Conservation (phyloP, 2,888 invertebrate genomes). For the Lepidocyrtoides sp. region DNA sequence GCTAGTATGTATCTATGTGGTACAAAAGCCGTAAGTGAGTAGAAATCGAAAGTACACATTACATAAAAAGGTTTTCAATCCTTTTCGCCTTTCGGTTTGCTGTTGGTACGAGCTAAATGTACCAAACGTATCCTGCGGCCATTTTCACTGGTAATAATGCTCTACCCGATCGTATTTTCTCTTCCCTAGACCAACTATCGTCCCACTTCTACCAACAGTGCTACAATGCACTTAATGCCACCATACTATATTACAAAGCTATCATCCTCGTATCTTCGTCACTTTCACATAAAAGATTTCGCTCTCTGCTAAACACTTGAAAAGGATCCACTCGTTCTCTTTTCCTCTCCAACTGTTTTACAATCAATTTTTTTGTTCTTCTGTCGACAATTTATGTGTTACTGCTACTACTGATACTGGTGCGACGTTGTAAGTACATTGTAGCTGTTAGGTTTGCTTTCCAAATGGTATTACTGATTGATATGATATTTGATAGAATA, state of each 20-base stretch:
- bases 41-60: constrained; percentile 17
- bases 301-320: constrained; percentile 5
- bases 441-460: no score
- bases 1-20: neutral
- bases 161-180: neutral
- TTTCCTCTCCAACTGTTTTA: neutral
- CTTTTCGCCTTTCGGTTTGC: neutral
- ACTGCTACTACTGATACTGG: no score
- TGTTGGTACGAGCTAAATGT: neutral
- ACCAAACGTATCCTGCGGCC: constrained; percentile 19
- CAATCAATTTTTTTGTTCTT: neutral
- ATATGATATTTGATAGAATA: neutral
- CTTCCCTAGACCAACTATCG: neutral
- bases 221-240: no score
- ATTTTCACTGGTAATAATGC: constrained; percentile 27
- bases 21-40: no score
- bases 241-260: no score
- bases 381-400: neutral
- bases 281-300: neutral
- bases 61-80: constrained; percentile 36
- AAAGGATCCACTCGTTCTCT: neutral
- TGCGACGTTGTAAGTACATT: no score
- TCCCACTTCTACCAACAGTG: neutral
- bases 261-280: no score
- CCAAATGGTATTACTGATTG: neutral